These are phyloP conservation scores for Xiphias gladius DNA, from an alignment of 2,113 vertebrate genomes.

Conservation along the genomic window DNA sequence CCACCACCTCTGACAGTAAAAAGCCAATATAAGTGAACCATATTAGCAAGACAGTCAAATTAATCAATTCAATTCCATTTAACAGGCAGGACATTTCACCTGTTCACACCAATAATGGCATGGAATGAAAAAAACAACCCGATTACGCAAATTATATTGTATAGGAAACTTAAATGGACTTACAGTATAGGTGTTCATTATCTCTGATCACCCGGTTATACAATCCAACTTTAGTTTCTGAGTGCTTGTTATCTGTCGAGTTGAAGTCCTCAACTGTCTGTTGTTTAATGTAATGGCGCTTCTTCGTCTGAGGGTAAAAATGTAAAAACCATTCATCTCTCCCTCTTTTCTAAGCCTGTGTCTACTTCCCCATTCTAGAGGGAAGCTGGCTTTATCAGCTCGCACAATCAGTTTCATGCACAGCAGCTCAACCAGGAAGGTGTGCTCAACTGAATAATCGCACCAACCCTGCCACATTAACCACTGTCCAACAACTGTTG, in stretches of 20 bases:
- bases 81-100: background rate
- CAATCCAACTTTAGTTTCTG: constrained; percentile 1
- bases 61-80: background rate
- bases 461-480: constrained; percentile 2
- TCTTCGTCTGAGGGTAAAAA: constrained; percentile 25
- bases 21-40: background rate
- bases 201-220: constrained; percentile 20
- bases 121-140: background rate
- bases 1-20: background rate
- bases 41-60: background rate
- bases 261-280: constrained; percentile 18
- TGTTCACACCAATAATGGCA: background rate
- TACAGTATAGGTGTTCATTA: constrained; percentile 71
- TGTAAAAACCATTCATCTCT: constrained; percentile 41
- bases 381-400: constrained; percentile 77
- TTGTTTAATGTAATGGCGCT: constrained; percentile 27
- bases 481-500: background rate
- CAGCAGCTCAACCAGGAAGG: constrained; percentile 68
- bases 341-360: constrained; percentile 12
- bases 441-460: constrained; percentile 19
- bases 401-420: constrained; percentile 1
- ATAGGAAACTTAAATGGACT: constrained; percentile 47
- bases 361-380: constrained; percentile 82
- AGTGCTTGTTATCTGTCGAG: background rate
- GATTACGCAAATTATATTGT: background rate